A percentile compares a stretch with the other conserved stretches of the same genome.
Evolutionary conservation across 2,888 invertebrate genomes (phyloP).

Genomic region (Zaprionus lineosus): DNA sequence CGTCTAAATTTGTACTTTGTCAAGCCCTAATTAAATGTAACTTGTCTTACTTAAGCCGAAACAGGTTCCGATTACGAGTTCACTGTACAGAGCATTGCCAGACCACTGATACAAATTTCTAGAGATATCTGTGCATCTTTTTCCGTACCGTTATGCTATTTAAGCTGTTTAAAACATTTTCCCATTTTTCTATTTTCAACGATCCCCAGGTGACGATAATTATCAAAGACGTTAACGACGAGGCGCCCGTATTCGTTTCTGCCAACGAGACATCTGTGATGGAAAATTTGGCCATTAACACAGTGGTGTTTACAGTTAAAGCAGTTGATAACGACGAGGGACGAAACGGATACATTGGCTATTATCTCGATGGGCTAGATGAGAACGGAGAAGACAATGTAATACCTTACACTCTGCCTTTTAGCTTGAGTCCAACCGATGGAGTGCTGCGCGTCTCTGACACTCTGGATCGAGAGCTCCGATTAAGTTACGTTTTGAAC

Average conservation of each 20-base stretch:
- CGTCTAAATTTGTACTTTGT: conserved; percentile 9
- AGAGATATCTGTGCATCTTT: too few relatives aligned
- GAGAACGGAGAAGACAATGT: neutral
- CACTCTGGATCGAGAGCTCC: conserved; percentile 92
- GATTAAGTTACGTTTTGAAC: conserved; percentile 88
- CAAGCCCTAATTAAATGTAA: conserved; percentile 37
- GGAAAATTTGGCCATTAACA: conserved; percentile 93
- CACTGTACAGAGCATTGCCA: neutral
- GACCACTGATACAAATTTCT: conserved; percentile 13
- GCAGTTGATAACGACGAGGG: conserved; percentile 95
- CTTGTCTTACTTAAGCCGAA: conserved; percentile 14
- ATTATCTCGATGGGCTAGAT: conserved; percentile 84
- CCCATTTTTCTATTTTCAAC: conserved; percentile 60
- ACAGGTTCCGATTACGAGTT: conserved; percentile 41
- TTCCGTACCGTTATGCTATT: too few relatives aligned
- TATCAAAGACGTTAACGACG: conserved; percentile 95
- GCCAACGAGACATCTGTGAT: conserved; percentile 90
- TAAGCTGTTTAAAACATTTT: neutral
- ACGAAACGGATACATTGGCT: conserved; percentile 94
- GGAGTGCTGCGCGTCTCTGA: conserved; percentile 93
- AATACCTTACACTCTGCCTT: conserved; percentile 83
- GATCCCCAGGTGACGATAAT: conserved; percentile 94
- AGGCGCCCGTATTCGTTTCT: conserved; percentile 93
- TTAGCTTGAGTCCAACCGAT: conserved; percentile 93
- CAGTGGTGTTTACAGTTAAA: conserved; percentile 94